phyloP scores from a whole-genome alignment of 2,888 invertebrate species.

The Papilio demoleus region DNA sequence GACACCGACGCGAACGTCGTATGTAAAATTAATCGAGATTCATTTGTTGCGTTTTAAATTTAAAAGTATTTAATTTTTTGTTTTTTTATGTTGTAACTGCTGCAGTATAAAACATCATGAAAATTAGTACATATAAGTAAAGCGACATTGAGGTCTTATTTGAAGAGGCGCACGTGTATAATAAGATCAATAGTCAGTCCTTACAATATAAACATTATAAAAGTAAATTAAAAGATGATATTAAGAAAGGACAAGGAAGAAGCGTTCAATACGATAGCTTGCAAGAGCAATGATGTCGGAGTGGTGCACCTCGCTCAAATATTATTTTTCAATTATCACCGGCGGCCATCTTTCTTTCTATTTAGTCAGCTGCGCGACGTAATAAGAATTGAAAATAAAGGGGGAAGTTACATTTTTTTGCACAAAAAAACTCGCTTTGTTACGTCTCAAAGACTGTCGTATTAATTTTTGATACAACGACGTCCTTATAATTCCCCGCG shows the following conservation, averaged over 20 bases:
- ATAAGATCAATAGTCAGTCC: too few relatives aligned
- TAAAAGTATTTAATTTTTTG: not conserved
- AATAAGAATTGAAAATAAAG: slow-evolving; percentile 66
- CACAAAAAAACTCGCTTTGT: slow-evolving; percentile 40
- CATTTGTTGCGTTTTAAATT: slow-evolving; percentile 4
- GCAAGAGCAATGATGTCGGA: slow-evolving; percentile 24
- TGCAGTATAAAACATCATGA: not conserved
- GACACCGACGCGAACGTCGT: slow-evolving; percentile 6
- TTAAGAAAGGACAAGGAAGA: slow-evolving; percentile 11
- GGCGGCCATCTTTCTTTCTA: slow-evolving; percentile 44
- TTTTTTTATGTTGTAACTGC: not conserved
- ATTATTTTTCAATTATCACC: slow-evolving; percentile 51
- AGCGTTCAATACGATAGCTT: slow-evolving; percentile 15
- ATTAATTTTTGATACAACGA: slow-evolving; percentile 45
- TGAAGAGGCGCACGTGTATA: too few relatives aligned
- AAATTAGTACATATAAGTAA: too few relatives aligned
- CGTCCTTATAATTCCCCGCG: slow-evolving; percentile 43
- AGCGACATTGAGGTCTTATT: too few relatives aligned
- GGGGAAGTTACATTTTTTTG: slow-evolving; percentile 47
- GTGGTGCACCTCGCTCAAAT: slow-evolving; percentile 46
- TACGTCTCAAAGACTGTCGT: slow-evolving; percentile 38
- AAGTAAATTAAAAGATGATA: not conserved
- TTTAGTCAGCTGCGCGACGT: slow-evolving; percentile 52
- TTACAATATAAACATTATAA: not conserved
- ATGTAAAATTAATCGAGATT: slow-evolving; percentile 4